These are phyloP conservation scores for Formica aserva DNA, from an alignment of 2,888 invertebrate genomes.

Conservation along the genomic window DNA sequence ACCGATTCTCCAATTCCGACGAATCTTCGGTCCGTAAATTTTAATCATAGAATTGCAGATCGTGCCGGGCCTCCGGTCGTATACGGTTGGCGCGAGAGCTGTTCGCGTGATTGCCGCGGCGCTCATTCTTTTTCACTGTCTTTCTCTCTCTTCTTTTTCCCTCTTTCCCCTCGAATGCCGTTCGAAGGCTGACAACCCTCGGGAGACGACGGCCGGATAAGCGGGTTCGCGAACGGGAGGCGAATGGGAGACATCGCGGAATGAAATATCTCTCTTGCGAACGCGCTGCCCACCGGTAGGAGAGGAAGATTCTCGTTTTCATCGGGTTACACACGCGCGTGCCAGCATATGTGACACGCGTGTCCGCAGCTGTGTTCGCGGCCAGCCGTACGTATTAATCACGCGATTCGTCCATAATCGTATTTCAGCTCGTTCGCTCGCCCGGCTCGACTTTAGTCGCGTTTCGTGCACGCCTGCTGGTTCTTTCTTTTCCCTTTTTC, in stretches of 20 bases:
- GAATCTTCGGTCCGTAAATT: conserved; percentile 49
- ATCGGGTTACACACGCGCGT: conserved; percentile 56
- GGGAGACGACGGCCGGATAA: conserved; percentile 72
- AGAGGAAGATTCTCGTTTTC: conserved; percentile 74
- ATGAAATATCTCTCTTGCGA: conserved; percentile 83
- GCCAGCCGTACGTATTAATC: conserved; percentile 80
- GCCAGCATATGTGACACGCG: conserved; percentile 47
- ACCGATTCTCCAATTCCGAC: conserved; percentile 36
- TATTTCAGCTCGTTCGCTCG: conserved; percentile 75
- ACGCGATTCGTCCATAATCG: conserved; percentile 82
- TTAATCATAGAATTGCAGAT: conserved; percentile 54
- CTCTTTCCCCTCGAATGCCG: conserved; percentile 26
- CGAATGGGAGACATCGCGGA: conserved; percentile 76
- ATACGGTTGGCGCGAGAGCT: conserved; percentile 31
- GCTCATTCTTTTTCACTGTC: background rate
- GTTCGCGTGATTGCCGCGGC: conserved; percentile 46
- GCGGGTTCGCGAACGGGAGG: conserved; percentile 70
- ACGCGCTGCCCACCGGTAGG: conserved; percentile 69
- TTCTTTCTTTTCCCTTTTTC: conserved; percentile 2
- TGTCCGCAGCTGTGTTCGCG: conserved; percentile 56
- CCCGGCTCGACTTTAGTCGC: conserved; percentile 58
- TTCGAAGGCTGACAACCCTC: conserved; percentile 54
- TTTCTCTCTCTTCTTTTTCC: no score
- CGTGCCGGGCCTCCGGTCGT: conserved; percentile 17
- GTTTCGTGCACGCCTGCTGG: conserved; percentile 40